Evolutionary conservation across 2,888 invertebrate species (phyloP), one percentile per base, ranked within the genome.

Genomic region (Drosophila koepferae): DNA sequence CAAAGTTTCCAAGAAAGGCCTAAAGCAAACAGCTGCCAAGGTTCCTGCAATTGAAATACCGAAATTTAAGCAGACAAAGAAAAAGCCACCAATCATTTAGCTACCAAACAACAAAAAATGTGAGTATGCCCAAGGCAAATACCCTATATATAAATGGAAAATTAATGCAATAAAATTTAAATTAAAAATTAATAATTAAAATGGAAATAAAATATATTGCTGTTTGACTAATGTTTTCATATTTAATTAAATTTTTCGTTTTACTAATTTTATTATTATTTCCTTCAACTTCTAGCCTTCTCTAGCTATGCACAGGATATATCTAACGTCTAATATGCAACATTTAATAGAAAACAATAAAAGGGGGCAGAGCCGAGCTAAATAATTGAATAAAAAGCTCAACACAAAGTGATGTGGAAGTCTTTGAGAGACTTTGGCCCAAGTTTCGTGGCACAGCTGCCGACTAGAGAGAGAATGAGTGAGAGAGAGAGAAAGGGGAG

Each of bases 381-480:
- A 64, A 69, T 80, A 80, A 80, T 76, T 80, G 72, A 76, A 80
- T 76, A 72, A 76, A 72, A 72, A 69, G 77, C 80, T 41, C 62
- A 71, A 68, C 68, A 72, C 72, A 79, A 79, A 76, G 73, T 78
- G 76, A 75, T 82, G 88, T 79, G 75, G 79, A 83, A 64, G 76
- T 67, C 82, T 78, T 83, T 58, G 71, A 66, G 72, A 73, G 72
- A 74, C 67, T 77, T 86, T 88, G 54, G 59, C 65, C 64, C 65
- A 87, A 83, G 77, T 88, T 86, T 81, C 62, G 28, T 28, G 81
- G 70, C 83, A 55, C 84, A 85, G 72, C 86, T 85, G 84, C 43
- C 38, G 62, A 38, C 53, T 51, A 60, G 46, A 20, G 60, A 18
- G 56, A 23, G 23, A 23, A 20, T n/a, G 20, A 20, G 20, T 20